These are phyloP conservation scores for Apogon hyalosoma DNA, from an alignment of 2,797 vertebrate genomes.

Conservation along the genomic window DNA sequence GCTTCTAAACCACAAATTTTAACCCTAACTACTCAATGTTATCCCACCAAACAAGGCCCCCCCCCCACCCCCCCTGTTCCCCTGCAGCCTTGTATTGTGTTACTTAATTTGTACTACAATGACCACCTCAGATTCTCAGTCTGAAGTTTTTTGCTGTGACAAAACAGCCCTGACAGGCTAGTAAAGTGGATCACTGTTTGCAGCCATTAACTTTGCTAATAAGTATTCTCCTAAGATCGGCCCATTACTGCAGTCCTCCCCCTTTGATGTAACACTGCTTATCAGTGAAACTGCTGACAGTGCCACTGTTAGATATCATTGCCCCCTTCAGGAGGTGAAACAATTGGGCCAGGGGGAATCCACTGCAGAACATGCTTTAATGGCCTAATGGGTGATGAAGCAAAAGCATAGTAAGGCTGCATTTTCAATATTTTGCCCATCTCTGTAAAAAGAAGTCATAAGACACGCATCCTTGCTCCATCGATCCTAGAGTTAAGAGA, in stretches of 20 bases:
- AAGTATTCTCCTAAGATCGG: conserved; percentile 69
- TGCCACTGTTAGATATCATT: conserved; percentile 59
- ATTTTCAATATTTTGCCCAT: conserved; percentile 43
- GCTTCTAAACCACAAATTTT: conserved; percentile 49
- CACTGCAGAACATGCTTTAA: conserved; percentile 43
- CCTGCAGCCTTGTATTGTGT: conserved; percentile 41
- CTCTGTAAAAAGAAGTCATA: conserved; percentile 37
- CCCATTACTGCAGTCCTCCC: conserved; percentile 65
- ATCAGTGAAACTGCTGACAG: conserved; percentile 70
- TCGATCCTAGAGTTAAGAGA: conserved; percentile 46
- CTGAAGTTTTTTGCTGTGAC: conserved; percentile 43
- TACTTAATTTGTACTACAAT: conserved; percentile 42
- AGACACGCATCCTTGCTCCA: conserved; percentile 33
- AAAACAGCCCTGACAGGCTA: conserved; percentile 62
- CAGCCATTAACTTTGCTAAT: conserved; percentile 74
- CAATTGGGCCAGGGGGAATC: conserved; percentile 46
- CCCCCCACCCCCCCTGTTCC: conserved; percentile 36
- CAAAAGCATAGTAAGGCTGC: conserved; percentile 17
- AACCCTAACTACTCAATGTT: conserved; percentile 45
- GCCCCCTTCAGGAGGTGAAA: conserved; percentile 53
- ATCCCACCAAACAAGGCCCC: conserved; percentile 24
- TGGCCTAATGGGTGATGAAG: conserved; percentile 51
- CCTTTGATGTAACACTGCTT: conserved; percentile 67
- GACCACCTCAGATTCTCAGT: conserved; percentile 31
- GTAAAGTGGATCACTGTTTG: conserved; percentile 68